phyloP scores from a whole-genome alignment of 1,140 invertebrate species.

The Drosophila novamexicana region DNA sequence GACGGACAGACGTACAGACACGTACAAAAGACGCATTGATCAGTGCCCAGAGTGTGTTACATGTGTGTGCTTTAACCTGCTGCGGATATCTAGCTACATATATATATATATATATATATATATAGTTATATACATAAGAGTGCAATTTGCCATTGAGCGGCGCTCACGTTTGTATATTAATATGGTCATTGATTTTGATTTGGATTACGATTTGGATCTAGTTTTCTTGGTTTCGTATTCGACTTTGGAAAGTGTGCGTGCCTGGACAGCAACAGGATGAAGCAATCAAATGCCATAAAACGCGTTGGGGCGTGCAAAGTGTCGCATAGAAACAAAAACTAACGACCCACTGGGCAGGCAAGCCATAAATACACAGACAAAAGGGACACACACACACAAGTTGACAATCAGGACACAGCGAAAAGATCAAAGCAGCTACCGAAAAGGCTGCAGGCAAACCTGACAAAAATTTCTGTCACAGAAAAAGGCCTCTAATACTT shows the following conservation, averaged over 20 bases:
- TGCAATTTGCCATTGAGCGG: conserved; percentile 41
- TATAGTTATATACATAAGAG: conserved; percentile 25
- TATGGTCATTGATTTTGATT: conserved; percentile 69
- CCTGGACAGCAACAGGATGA: conserved; percentile 27
- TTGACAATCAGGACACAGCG: conserved; percentile 45
- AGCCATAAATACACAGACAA: conserved; percentile 4
- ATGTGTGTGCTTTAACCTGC: neutral
- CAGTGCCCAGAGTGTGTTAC: conserved; percentile 40
- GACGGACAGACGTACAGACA: conserved; percentile 18
- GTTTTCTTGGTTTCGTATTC: neutral
- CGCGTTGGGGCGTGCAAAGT: conserved; percentile 69
- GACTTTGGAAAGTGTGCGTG: conserved; percentile 24
- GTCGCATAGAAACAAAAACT: conserved; percentile 39
- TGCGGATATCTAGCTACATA: conserved; percentile 2
- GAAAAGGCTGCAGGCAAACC: conserved; percentile 58
- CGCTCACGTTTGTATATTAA: conserved; percentile 59
- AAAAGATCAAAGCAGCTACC: conserved; percentile 65
- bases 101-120: conserved; percentile 1
- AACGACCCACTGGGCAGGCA: conserved; percentile 30
- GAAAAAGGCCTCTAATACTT: conserved; percentile 6
- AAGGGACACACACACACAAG: conserved; percentile 51
- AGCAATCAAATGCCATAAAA: conserved; percentile 58
- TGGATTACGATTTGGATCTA: conserved; percentile 29
- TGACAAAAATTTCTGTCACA: conserved; percentile 25
- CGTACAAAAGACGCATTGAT: conserved; percentile 47